phyloP scores from a whole-genome alignment of 2,797 vertebrate species.

The Taenioides sp. region DNA sequence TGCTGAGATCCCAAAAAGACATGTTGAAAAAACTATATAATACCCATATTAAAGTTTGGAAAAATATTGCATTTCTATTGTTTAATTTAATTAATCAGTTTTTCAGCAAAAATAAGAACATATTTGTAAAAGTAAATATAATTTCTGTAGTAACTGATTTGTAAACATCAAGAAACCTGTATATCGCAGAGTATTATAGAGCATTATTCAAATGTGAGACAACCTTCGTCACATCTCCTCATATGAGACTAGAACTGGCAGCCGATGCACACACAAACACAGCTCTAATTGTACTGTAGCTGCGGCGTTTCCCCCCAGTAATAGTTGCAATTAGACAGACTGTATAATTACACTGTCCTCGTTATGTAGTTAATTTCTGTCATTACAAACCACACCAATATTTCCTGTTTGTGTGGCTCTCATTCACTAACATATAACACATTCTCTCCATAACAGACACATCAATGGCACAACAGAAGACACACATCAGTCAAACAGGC shows the following conservation, averaged over 20 bases:
- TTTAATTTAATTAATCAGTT: not conserved
- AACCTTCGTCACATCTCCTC: constrained; percentile 37
- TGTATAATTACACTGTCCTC: constrained; percentile 85
- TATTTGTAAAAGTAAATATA: not conserved
- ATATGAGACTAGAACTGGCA: constrained; percentile 45
- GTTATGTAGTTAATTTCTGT: constrained; percentile 87
- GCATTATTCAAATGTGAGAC: constrained; percentile 20
- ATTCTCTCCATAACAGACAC: constrained; percentile 13
- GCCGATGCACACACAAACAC: constrained; percentile 20
- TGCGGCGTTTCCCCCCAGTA: constrained; percentile 80
- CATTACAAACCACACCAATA: constrained; percentile 87
- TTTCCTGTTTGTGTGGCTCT: constrained; percentile 71
- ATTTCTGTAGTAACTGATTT: not conserved
- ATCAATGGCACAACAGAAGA: constrained; percentile 20
- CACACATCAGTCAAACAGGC: constrained; percentile 32
- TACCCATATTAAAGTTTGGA: not conserved
- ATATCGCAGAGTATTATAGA: constrained; percentile 14
- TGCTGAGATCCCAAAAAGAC: not conserved
- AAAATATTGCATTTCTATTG: not conserved
- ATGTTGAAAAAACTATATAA: not conserved
- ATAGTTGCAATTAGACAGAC: constrained; percentile 89
- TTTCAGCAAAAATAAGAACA: not conserved
- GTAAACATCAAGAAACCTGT: not conserved
- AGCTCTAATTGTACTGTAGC: constrained; percentile 73
- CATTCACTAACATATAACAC: constrained; percentile 16